Percentiles rank a stretch among this genome's conserved stretches.
Evolutionary conservation across 2,113 vertebrate genomes (phyloP).

Genomic region (Scomber scombrus): DNA sequence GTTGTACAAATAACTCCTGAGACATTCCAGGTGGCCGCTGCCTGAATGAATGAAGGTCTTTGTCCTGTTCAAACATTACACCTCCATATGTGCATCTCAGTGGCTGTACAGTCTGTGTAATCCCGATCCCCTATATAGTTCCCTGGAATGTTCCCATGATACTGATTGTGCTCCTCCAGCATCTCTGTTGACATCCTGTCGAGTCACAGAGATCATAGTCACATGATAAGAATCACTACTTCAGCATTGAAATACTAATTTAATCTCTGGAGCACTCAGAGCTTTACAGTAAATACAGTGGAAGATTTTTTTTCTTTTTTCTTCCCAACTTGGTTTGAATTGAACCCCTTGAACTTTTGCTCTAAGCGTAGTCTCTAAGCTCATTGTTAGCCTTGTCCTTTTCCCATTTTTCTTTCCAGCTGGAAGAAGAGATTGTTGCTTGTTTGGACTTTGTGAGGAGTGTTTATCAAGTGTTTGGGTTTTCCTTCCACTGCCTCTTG

Average conservation of each 20-base stretch:
- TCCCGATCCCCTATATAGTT: constrained; percentile 30
- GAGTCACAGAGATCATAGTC: constrained; percentile 18
- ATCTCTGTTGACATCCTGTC: constrained; percentile 16
- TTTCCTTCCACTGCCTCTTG: constrained; percentile 90
- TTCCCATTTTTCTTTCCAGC: constrained; percentile 74
- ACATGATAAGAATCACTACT: constrained; percentile 26
- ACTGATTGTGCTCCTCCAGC: constrained; percentile 26
- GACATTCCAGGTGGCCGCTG: constrained; percentile 72
- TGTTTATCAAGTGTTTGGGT: constrained; percentile 91
- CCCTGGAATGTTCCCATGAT: constrained; percentile 39
- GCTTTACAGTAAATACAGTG: constrained; percentile 1
- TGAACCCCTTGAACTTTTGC: neutral
- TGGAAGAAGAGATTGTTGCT: constrained; percentile 88
- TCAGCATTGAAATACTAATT: constrained; percentile 38
- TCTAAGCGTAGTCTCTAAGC: neutral
- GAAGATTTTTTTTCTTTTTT: neutral
- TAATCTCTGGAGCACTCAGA: neutral
- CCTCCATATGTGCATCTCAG: constrained; percentile 53
- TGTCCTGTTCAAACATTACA: constrained; percentile 66
- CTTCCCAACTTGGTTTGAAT: constrained; percentile 15
- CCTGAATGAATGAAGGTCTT: constrained; percentile 67
- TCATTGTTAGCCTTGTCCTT: neutral
- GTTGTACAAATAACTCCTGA: constrained; percentile 53
- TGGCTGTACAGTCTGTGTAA: constrained; percentile 39
- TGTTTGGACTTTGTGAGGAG: constrained; percentile 91